Base-by-base conservation (phyloP, 1,140 invertebrate genomes). In the Orius insidiosus region DNA sequence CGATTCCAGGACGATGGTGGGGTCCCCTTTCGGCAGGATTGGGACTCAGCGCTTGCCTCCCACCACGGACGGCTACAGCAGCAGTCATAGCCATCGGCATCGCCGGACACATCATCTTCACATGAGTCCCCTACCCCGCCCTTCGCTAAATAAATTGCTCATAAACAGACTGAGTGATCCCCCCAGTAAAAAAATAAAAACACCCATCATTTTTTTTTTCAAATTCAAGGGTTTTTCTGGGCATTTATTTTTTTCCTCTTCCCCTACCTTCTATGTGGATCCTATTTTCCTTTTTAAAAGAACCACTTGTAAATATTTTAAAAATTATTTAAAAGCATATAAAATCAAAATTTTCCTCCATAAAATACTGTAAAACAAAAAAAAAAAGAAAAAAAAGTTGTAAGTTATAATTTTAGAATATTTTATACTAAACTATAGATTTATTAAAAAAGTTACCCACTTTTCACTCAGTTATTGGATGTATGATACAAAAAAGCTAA, bases 1-100 rank as follows among this genome's bases (percentile, higher is more conserved):
- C 63, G 4, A 65, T 68, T 42, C 65, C 65, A n/a, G 64, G 62
- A 14, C 42, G 59, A 6, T 59, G 58, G 55, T 67, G 66, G 65
- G 60, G 62, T 7, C 67, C 68, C 45, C 53, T 69, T 10, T 66
- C 65, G 1, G 63, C 65, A 42, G 68, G 62, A 5, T 56, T 68
- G 5, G 66, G 65, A 0, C 55, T 69, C 10, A 60, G 60, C 10
- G 58, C 64, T 30, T 68, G 54, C 57, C 61, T 35, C 57, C 60
- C 19, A 56, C 60, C 31, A 2, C 35, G 45, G 13, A 46, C 48
- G n/a, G 46, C 47, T 6, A 33, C 43, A 1, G 19, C 44, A 6
- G 46, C 47, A 31, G 51, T 54, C 14, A 31, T 52, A 35, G 9
- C 47, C 32, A 50, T 53, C 11, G 34, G 33, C 36, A 34, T 52